Percentiles rank a stretch among this genome's conserved stretches.
phyloP scores from a whole-genome alignment of 1,140 invertebrate species.

The Pseudomyrmex pallidus region DNA sequence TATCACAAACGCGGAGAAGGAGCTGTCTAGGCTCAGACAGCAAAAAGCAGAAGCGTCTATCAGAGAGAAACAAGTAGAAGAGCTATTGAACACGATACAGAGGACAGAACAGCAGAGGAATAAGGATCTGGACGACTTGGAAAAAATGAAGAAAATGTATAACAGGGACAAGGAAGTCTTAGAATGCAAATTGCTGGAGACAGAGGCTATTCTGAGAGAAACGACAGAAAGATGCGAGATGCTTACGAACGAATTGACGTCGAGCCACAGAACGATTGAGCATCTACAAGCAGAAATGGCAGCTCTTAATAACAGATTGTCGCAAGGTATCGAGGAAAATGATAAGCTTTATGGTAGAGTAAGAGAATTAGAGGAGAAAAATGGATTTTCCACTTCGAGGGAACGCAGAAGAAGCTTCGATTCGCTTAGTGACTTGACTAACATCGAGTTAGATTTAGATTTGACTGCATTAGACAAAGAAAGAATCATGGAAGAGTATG shows the following conservation, averaged over 20 bases:
- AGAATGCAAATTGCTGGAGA: conserved; percentile 88
- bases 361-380: conserved; percentile 89
- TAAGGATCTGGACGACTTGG: conserved; percentile 89
- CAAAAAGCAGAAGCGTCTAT: conserved; percentile 87
- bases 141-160: conserved; percentile 87
- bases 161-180: conserved; percentile 88
- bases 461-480: conserved; percentile 91
- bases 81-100: conserved; percentile 88
- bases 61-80: conserved; percentile 90
- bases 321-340: conserved; percentile 90
- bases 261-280: conserved; percentile 86
- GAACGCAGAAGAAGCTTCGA: conserved; percentile 89
- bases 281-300: conserved; percentile 79
- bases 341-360: conserved; percentile 89
- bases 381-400: conserved; percentile 84
- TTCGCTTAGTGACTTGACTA: conserved; percentile 92
- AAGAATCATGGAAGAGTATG: conserved; percentile 91
- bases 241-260: conserved; percentile 87
- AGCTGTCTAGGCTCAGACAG: conserved; percentile 89
- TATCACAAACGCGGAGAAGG: conserved; percentile 87
- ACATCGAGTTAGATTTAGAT: conserved; percentile 91
- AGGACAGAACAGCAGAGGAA: conserved; percentile 90
- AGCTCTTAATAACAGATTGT: conserved; percentile 87
- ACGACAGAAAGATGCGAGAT: conserved; percentile 88
- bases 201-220: conserved; percentile 87